Conservation (phyloP, 2,113 vertebrate species). For the Antechinus flavipes region DNA sequence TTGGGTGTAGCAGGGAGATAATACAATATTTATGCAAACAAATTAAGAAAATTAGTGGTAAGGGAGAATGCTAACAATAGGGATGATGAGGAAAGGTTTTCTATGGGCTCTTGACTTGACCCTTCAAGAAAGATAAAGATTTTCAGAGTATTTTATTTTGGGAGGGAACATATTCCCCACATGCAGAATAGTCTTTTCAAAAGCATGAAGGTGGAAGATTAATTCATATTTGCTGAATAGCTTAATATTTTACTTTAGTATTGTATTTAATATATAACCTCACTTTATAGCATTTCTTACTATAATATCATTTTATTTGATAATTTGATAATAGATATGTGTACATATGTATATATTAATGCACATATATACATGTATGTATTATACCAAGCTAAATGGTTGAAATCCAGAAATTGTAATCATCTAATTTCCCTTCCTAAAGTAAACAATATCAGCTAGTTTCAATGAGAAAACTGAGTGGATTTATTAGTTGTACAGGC, state of each 20-base stretch:
- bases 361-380: background rate
- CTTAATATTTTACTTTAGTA: background rate
- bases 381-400: background rate
- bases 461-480: background rate
- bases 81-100: background rate
- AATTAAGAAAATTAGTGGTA: background rate
- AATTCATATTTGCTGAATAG: background rate
- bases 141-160: background rate
- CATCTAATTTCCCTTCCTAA: background rate
- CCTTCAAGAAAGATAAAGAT: background rate
- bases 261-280: background rate
- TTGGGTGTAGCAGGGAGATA: background rate
- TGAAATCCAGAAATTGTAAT: background rate
- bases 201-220: background rate
- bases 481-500: background rate
- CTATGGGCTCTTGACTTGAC: background rate
- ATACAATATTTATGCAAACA: background rate
- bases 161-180: background rate
- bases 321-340: background rate
- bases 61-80: background rate
- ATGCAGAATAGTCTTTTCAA: background rate
- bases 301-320: background rate
- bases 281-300: background rate
- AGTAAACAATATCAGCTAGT: background rate
- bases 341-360: background rate